Evolutionary conservation across 2,888 invertebrate species (phyloP), one percentile per base, ranked within the genome.

Genomic region (Stomorhina lunata): DNA sequence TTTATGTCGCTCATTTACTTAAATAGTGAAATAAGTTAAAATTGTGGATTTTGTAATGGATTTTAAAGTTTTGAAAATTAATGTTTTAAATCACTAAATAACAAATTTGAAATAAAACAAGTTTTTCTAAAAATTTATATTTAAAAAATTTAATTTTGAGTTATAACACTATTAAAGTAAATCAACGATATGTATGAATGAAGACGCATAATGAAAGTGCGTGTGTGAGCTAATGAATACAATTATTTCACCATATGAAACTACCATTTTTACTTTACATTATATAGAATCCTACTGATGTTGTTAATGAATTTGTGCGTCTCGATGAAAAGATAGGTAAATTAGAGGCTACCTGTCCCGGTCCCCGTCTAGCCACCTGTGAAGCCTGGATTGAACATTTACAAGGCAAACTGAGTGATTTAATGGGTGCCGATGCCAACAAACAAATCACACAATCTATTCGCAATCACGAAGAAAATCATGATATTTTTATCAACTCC

Each of bases 341-440:
- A 68, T 22, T 90, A 77, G 91, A 91, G 82, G 87, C 86, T 53
- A 85, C 83, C 2, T 89, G 91, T 80, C 90, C 91, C 0, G 91
- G 91, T 7, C 90, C 91, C 6, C 87, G 91, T 4, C 80, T 91
- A 86, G 90, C 90, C 48, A 91, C 91, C 2, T 87, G 87, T 34
- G 90, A 91, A 48, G 90, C 91, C 3, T 91, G 91, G 91, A 85
- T 91, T 15, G 90, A 90, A 29, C 90, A 90, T 84, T 83, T 91
- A 20, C 87, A 89, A 78, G 77, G 84, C 12, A 89, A 89, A 69
- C 87, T 88, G 12, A 87, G 87, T 29, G 86, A 84, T 12, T 78
- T 90, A 69, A 77, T 88, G n/a, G 87, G 86, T 1, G 73, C 85
- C 27, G 88, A 90, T 15, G 86, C 84, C 12, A 25, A 73, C 15